Percentiles rank a stretch among this genome's conserved stretches.
Evolutionary conservation across 2,113 vertebrate species (phyloP).

Genomic region (Pelecanoides urinatrix): DNA sequence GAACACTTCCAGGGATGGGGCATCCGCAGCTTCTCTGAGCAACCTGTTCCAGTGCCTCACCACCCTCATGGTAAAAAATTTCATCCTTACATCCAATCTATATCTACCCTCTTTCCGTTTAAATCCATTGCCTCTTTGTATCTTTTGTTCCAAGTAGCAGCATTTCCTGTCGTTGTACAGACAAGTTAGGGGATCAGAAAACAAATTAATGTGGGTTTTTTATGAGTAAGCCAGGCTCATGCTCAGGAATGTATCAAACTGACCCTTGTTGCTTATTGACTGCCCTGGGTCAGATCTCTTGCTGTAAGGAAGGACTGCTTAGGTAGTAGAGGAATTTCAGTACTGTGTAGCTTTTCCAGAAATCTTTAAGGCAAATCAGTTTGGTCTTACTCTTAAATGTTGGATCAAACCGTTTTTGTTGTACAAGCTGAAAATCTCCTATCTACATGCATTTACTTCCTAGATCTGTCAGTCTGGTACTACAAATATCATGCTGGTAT

Average conservation of each 20-base stretch:
- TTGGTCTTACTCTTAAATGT: not conserved
- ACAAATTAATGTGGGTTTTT: not conserved
- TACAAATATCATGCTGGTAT: not conserved
- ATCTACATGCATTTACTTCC: not conserved
- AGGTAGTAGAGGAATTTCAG: not conserved
- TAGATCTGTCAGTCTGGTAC: not conserved
- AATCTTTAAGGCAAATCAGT: not conserved
- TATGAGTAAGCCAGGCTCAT: not conserved
- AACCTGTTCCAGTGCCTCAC: not conserved
- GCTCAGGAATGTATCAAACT: not conserved
- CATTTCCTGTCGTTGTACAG: not conserved
- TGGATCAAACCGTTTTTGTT: not conserved
- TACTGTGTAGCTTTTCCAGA: not conserved
- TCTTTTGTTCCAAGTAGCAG: not conserved
- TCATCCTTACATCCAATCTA: not conserved
- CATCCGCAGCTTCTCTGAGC: not conserved
- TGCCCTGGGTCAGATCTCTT: not conserved
- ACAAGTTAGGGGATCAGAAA: not conserved
- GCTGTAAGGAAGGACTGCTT: not conserved
- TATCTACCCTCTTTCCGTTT: not conserved
- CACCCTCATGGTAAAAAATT: rapidly evolving
- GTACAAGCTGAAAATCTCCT: not conserved
- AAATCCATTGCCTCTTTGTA: not conserved
- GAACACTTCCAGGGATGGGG: not conserved
- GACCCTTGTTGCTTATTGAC: not conserved